These are phyloP conservation scores for Arrhopalites spinosus DNA, from an alignment of 2,888 invertebrate species.

Conservation along the genomic window DNA sequence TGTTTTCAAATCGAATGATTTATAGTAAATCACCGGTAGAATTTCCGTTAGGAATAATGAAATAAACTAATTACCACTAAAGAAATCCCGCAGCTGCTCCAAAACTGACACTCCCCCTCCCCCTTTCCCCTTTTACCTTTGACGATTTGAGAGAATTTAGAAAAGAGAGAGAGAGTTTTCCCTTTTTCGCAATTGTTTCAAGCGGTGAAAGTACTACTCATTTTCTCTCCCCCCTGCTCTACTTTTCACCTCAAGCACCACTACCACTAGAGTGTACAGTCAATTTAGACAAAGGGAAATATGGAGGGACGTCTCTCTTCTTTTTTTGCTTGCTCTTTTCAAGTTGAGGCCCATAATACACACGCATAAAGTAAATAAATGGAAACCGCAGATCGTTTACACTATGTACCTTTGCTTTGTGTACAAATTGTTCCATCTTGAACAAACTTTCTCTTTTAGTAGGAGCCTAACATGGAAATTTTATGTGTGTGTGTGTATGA, in stretches of 20 bases:
- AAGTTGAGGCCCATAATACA: too few species aligned
- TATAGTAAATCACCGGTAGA: slow-evolving; percentile 19
- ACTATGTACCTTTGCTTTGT: too few species aligned
- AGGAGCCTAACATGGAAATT: too few species aligned
- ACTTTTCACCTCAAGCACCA: slow-evolving; percentile 4
- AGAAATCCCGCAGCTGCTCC: neutral
- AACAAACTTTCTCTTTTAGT: too few species aligned
- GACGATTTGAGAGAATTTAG: neutral
- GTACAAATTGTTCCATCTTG: too few species aligned
- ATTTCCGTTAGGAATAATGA: slow-evolving; percentile 5
- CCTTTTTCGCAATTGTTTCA: slow-evolving; percentile 3
- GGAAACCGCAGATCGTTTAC: too few species aligned
- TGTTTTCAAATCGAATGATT: slow-evolving; percentile 15
- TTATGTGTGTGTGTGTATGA: too few species aligned
- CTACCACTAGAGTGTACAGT: neutral
- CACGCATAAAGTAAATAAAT: too few species aligned
- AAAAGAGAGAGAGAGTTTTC: neutral
- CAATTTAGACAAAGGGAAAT: too few species aligned
- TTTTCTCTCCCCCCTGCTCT: neutral
- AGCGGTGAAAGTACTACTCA: neutral
- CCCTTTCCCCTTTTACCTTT: neutral
- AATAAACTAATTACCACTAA: slow-evolving; percentile 20
- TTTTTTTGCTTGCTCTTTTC: too few species aligned
- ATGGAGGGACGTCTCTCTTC: too few species aligned
- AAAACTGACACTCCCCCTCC: neutral